Evolutionary conservation across 2,797 vertebrate genomes (phyloP).

Genomic region (Sciurus vulgaris): DNA sequence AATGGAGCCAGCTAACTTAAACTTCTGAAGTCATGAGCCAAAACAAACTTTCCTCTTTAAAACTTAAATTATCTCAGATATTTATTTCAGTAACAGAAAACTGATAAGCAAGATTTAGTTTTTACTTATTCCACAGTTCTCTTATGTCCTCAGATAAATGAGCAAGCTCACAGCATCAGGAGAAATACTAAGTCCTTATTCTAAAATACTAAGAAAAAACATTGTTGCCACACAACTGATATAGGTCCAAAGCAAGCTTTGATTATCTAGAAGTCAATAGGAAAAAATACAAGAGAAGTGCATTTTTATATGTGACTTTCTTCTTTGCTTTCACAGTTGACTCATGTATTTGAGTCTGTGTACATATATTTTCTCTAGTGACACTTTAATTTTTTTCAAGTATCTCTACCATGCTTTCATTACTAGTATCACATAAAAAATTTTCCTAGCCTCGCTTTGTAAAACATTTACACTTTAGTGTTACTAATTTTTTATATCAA

Average conservation of each 20-base stretch:
- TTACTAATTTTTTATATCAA: neutral
- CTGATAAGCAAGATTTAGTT: neutral
- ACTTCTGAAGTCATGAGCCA: neutral
- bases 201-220: neutral
- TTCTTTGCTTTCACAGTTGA: neutral
- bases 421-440: neutral
- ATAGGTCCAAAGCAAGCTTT: neutral
- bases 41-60: too few relatives aligned
- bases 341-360: neutral
- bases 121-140: neutral
- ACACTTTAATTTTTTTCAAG: neutral
- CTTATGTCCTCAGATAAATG: neutral
- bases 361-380: neutral
- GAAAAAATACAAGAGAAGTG: neutral
- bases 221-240: neutral
- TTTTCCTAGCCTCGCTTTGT: neutral
- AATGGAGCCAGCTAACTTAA: too few relatives aligned
- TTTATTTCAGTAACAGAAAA: neutral
- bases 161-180: neutral
- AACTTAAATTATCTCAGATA: neutral
- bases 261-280: neutral
- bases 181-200: neutral
- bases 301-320: neutral
- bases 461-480: neutral
- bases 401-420: neutral